Base-by-base conservation (phyloP, 2,797 vertebrate species). In the Fundulus diaphanus region DNA sequence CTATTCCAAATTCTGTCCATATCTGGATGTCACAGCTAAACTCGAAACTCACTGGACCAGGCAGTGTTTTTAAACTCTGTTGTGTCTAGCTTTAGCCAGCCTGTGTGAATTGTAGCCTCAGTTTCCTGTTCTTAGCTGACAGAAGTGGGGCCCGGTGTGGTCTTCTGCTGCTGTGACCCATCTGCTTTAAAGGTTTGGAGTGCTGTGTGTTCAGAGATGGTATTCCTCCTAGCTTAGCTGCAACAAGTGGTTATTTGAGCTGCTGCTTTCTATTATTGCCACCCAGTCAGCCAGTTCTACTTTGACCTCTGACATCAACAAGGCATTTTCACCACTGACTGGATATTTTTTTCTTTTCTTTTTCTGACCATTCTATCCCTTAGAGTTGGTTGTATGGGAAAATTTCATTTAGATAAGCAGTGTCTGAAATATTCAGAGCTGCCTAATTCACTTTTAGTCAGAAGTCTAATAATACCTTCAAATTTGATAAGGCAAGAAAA, bases 401-500 rank as follows among this genome's bases (percentile, higher is more conserved):
- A 18, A 22, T 18, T 20, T 49, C 16, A 49, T 49, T 49, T 54
- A n/a, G 12, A 15, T 40, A n/a, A n/a, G 22, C 12, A 12, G 9
- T 40, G n/a, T 42, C 61, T 42, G 24, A n/a, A 65, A 22, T 37
- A 63, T 20, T 63, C 59, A 37, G 33, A n/a, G 11, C 37, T 6
- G 37, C 89, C 81, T 78, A 90, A 92, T 90, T 89, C 90, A 90
- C 85, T 81, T 89, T 24, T 84, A 80, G 81, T 90, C 71, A 92
- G 79, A 65, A 72, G 56, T 70, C 77, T 82, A 85, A 86, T 90
- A 89, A 91, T 92, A 91, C 67, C 68, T 72, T 82, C 72, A 78
- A 76, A 81, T 80, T 76, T 73, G 59, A 85, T 72, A 82, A 37
- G 22, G 20, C 20, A 37, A 49, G 22, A 24, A 78, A 76, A 77